Conservation (phyloP, 2,113 vertebrate genomes). For the Pterocles orientalis region DNA sequence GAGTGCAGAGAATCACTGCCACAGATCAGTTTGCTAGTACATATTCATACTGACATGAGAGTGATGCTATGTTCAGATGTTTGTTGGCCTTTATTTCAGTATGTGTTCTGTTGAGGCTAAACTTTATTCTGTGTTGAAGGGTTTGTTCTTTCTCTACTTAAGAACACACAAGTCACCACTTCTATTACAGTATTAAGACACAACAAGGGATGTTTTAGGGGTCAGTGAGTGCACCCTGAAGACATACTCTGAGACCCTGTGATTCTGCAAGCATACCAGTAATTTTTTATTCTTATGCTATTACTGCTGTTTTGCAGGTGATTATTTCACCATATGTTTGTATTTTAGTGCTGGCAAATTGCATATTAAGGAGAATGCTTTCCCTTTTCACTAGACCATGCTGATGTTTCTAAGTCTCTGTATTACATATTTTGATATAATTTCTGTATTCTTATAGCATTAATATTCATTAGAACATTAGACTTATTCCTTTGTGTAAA, state of each 20-base stretch:
- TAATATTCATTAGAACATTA: not conserved
- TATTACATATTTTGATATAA: not conserved
- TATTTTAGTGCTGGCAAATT: not conserved
- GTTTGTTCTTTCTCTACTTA: not conserved
- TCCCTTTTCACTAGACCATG: not conserved
- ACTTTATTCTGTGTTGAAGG: not conserved
- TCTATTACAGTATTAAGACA: not conserved
- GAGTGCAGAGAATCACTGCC: not conserved
- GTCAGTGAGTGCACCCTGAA: not conserved
- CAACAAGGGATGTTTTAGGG: not conserved
- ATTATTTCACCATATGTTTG: not conserved
- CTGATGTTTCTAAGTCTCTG: not conserved
- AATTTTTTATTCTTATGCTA: not conserved
- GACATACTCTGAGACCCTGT: not conserved
- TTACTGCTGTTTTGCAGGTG: not conserved
- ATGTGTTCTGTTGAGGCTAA: not conserved
- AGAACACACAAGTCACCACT: not conserved
- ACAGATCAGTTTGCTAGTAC: not conserved
- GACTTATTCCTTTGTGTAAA: not conserved
- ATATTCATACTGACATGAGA: not conserved
- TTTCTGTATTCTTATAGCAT: not conserved
- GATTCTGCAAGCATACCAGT: not conserved
- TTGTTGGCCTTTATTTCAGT: constrained; percentile 3
- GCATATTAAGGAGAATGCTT: not conserved
- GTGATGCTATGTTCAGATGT: not conserved